phyloP scores from a whole-genome alignment of 2,113 vertebrate genomes.

The Gopherus flavomarginatus region DNA sequence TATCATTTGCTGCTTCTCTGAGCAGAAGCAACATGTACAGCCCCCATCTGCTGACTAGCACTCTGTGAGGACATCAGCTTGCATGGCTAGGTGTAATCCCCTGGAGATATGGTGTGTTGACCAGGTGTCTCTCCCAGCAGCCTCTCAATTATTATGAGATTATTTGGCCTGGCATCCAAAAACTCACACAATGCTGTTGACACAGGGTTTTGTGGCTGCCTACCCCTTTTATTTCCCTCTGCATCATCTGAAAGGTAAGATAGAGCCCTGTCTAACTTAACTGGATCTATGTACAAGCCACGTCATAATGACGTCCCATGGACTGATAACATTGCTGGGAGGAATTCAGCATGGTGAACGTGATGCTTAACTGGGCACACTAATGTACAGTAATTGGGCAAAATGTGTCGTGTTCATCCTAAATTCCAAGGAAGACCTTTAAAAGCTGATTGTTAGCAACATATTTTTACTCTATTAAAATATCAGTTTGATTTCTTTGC shows the following conservation, averaged over 20 bases:
- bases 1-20: slow-evolving; percentile 39
- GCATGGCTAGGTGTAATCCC: background rate
- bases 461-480: slow-evolving; percentile 10
- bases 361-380: background rate
- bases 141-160: background rate
- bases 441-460: slow-evolving; percentile 11
- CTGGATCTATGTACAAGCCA: background rate
- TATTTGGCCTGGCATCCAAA: background rate
- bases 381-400: background rate
- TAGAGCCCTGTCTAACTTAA: background rate
- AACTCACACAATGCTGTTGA: background rate
- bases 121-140: background rate
- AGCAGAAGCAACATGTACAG: background rate
- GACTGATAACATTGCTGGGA: background rate
- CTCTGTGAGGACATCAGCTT: slow-evolving; percentile 23
- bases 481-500: background rate
- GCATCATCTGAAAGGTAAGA: background rate
- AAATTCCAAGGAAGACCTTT: slow-evolving; percentile 11
- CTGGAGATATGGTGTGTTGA: background rate
- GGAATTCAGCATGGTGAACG: background rate
- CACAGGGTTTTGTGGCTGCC: background rate
- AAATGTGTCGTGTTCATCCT: background rate
- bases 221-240: background rate
- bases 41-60: slow-evolving; percentile 9
- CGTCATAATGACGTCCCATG: background rate